Conservation (phyloP, 2,888 invertebrate genomes). For the Tuberolachnus salignus region DNA sequence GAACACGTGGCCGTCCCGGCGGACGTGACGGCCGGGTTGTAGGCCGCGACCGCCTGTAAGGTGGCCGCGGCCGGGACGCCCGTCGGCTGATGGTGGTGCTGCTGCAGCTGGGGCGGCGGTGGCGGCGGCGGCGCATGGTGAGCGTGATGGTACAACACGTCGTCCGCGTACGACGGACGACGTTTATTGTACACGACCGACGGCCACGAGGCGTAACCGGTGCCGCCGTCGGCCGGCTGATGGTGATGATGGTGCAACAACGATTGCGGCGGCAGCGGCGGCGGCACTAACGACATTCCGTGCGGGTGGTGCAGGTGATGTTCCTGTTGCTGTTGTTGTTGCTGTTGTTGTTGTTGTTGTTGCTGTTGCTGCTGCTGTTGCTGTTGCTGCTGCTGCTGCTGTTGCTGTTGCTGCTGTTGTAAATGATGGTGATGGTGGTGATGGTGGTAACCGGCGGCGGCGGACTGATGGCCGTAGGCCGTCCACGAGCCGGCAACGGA, state of each 20-base stretch:
- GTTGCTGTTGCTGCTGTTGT: constrained; percentile 19
- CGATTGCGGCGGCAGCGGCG: constrained; percentile 9
- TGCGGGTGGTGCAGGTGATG: constrained; percentile 42
- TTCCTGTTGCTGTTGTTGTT: constrained; percentile 19
- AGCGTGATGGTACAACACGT: constrained; percentile 39
- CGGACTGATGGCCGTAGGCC: constrained; percentile 38
- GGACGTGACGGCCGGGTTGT: constrained; percentile 28
- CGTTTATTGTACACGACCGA: constrained; percentile 37
- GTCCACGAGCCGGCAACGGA: constrained; percentile 37
- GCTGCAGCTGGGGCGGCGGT: neutral
- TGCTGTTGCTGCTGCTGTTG: constrained; percentile 19
- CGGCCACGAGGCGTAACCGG: constrained; percentile 44
- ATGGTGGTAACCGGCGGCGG: constrained; percentile 28
- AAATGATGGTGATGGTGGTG: constrained; percentile 41
- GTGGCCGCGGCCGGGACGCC: constrained; percentile 28
- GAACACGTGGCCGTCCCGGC: constrained; percentile 42
- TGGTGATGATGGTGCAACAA: constrained; percentile 41
- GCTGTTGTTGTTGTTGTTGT: neutral
- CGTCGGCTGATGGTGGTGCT: constrained; percentile 22
- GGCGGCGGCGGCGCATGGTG: constrained; percentile 39
- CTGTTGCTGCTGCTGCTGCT: too few relatives aligned
- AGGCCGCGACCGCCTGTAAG: constrained; percentile 32
- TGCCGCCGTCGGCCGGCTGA: neutral
- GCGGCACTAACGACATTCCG: constrained; percentile 7
- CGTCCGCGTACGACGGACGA: constrained; percentile 41